These are phyloP conservation scores for Melanotus villosus DNA, from an alignment of 2,888 invertebrate genomes.

Conservation along the genomic window DNA sequence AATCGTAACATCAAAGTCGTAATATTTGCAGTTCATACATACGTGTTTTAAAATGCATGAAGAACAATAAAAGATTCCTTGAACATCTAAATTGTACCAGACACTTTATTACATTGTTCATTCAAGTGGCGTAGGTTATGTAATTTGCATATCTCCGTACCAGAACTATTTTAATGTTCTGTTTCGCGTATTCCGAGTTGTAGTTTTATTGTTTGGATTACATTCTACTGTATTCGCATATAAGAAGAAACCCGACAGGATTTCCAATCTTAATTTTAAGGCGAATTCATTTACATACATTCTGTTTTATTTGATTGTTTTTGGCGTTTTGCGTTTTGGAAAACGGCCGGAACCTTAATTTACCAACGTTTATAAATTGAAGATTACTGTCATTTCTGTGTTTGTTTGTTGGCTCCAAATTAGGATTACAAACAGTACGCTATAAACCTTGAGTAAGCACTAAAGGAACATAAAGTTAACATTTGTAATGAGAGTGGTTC, in stretches of 20 bases:
- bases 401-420: constrained; percentile 7
- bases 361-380: constrained; percentile 12
- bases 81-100: constrained; percentile 37
- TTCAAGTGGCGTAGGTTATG: constrained; percentile 38
- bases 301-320: not conserved
- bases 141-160: constrained; percentile 44
- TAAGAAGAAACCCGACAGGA: not conserved
- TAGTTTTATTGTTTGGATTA: constrained; percentile 19
- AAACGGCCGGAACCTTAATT: not conserved
- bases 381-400: constrained; percentile 19
- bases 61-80: constrained; percentile 35
- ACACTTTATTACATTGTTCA: constrained; percentile 45
- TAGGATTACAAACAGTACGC: constrained; percentile 18
- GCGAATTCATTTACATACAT: not conserved
- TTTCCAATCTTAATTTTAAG: not conserved
- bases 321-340: not conserved
- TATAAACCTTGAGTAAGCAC: constrained; percentile 28
- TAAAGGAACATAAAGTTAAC: constrained; percentile 1
- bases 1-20: not conserved
- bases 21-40: constrained; percentile 28
- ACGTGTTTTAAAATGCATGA: constrained; percentile 36
- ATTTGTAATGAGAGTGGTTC: constrained; percentile 6
- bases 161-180: constrained; percentile 31
- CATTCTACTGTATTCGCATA: not conserved
- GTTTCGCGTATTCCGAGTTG: constrained; percentile 14